Evolutionary conservation across 2,888 invertebrate genomes (phyloP), one percentile per base, ranked within the genome.

Genomic region (Eilema depressum): DNA sequence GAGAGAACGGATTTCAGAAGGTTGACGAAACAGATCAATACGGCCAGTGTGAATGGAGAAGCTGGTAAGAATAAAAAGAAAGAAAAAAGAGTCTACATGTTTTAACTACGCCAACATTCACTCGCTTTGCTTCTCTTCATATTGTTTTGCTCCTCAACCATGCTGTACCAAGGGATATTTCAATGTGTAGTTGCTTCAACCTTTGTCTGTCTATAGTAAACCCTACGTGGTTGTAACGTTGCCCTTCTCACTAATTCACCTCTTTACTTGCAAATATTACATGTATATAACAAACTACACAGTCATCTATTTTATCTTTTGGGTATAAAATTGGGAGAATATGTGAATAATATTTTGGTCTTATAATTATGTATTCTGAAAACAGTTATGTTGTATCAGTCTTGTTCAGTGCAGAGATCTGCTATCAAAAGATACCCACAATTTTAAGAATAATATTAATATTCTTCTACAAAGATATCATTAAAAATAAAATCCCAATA

Each of bases 41-140:
- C 1, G 8, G n/a, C n/a, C 10, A n/a, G 53, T 53, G 53, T 53
- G 53, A 53, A 53, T 53, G 14, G 12, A 37, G 1, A 23, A 33
- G 12, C 62, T 37, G 12, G 33, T 33, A 12, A 62, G 17, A 63
- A 47, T 3, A 26, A 5, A 33, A 23, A 11, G 59, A 7, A 41
- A 56, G 14, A 12, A 25, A 53, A n/a, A 65, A 33, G 14, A n/a
- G 12, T 56, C 5, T 56, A 28, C 23, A 61, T 63, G 61, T 74
- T 73, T 69, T 80, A 81, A 77, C 79, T 84, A 78, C 84, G 86
- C 85, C 85, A 80, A 81, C 81, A 75, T 79, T 87, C 86, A 86
- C 88, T 85, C 85, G 89, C 89, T 91, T 90, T 79, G 90, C 90
- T 90, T 90, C 77, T 82, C 83, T 83, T 82, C 86, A 84, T 86